Base-by-base conservation (phyloP, 2,888 invertebrate genomes). In the Tetranychus piercei region DNA sequence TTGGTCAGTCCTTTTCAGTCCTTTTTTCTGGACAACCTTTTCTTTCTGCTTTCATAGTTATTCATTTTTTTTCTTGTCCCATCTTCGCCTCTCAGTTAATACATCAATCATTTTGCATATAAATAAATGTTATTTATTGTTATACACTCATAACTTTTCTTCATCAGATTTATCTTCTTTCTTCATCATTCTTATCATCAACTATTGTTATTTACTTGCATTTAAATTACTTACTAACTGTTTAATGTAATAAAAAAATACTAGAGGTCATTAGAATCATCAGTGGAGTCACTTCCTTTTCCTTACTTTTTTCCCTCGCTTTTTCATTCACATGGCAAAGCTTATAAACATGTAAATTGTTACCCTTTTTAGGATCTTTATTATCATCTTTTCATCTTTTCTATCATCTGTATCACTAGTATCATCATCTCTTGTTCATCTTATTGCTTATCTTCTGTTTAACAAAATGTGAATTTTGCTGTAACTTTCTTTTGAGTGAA, bases 341-440 rank as follows among this genome's bases (percentile, higher is more conserved):
- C 18, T 23, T 23, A 69, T 22, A 11, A 20, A 23, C 69, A 69
- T 66, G 66, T 20, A 23, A 69, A 69, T 69, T 69, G 69, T 69
- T 6, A 69, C 69, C 11, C 69, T 23, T 20, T 23, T 34, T 34
- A 66, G 66, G 11, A 11, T 66, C n/a, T 20, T 20, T 20, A 66
- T 18, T 66, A 20, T 66, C n/a, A 66, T 66, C 20, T 20, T 66
- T 66, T 66, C 66, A 66, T 66, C 66, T 66, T 66, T 66, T n/a
- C 66, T 20, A 66, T 66, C 66, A 20, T 20, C 20, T 66, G 18
- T 20, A 20, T 18, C 20, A 20, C 11, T 11, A 66, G 6, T 20
- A 20, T 66, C n/a, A 66, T 66, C 66, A 7, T 66, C 65, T 65
- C 65, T 65, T 65, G 18, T 65, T n/a, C n/a, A 15, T 65, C 65